Conservation (phyloP, 2,797 vertebrate species). For the Vireo griseus region DNA sequence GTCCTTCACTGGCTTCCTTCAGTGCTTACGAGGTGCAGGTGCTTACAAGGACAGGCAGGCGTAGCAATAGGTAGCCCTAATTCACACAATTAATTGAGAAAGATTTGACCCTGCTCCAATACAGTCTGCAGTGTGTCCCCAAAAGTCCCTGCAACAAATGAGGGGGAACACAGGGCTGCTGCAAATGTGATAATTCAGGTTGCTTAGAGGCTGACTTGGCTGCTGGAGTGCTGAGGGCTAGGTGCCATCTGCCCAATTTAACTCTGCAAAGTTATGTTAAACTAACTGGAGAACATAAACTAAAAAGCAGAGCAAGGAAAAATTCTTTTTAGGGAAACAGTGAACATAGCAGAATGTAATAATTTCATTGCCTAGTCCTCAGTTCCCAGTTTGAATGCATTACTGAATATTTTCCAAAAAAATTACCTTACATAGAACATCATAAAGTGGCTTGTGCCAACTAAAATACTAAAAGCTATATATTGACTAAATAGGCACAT, state of each 20-base stretch:
- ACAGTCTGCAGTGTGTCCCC: not conserved
- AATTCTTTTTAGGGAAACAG: not conserved
- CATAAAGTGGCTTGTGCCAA: not conserved
- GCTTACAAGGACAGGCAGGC: not conserved
- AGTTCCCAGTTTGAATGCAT: not conserved
- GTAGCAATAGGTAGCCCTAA: not conserved
- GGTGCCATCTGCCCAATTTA: not conserved
- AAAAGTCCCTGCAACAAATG: not conserved
- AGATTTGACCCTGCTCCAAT: not conserved
- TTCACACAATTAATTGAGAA: not conserved
- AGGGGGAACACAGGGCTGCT: rapidly evolving
- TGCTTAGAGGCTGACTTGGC: not conserved
- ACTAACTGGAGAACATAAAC: not conserved
- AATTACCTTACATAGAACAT: not conserved
- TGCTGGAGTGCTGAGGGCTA: not conserved
- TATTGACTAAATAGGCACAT: not conserved
- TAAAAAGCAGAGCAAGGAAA: not conserved
- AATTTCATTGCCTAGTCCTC: not conserved
- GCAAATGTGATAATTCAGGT: not conserved
- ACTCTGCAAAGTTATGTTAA: not conserved
- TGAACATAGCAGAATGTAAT: not conserved
- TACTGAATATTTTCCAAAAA: not conserved
- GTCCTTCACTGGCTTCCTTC: not conserved
- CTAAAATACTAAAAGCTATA: not conserved
- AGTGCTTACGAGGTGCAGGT: not conserved